phyloP scores from a whole-genome alignment of 2,113 vertebrate species.

The Carassius gibelio region DNA sequence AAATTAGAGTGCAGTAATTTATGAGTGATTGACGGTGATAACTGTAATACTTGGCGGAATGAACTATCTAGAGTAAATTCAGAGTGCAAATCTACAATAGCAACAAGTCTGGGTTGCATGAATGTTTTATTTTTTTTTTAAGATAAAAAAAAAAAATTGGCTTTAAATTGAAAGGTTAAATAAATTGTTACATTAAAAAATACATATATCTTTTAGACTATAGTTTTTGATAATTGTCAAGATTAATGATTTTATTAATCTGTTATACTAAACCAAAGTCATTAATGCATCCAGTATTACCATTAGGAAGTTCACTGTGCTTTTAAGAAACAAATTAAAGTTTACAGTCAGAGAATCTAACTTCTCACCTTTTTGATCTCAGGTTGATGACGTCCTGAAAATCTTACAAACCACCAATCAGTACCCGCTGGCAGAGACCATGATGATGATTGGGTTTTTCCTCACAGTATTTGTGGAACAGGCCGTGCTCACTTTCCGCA shows the following conservation, averaged over 20 bases:
- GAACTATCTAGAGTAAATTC: no score
- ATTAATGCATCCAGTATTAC: neutral
- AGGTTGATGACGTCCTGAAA: slow-evolving; percentile 81
- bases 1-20: no score
- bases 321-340: neutral
- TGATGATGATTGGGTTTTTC: slow-evolving; percentile 90
- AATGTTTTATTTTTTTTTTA: no score
- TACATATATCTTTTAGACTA: no score
- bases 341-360: neutral
- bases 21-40: no score
- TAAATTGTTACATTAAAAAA: no score
- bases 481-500: slow-evolving; percentile 84
- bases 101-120: no score
- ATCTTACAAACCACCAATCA: slow-evolving; percentile 76
- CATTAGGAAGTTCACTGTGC: neutral
- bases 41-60: no score
- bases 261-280: no score
- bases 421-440: slow-evolving; percentile 90
- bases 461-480: slow-evolving; percentile 89
- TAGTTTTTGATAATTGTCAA: slow-evolving; percentile 40
- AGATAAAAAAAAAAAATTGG: no score
- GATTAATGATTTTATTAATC: slow-evolving; percentile 50
- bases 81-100: no score
- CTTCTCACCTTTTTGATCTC: slow-evolving; percentile 12
- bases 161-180: no score